phyloP scores from a whole-genome alignment of 1,140 invertebrate genomes.

The Plutomurus gul region DNA sequence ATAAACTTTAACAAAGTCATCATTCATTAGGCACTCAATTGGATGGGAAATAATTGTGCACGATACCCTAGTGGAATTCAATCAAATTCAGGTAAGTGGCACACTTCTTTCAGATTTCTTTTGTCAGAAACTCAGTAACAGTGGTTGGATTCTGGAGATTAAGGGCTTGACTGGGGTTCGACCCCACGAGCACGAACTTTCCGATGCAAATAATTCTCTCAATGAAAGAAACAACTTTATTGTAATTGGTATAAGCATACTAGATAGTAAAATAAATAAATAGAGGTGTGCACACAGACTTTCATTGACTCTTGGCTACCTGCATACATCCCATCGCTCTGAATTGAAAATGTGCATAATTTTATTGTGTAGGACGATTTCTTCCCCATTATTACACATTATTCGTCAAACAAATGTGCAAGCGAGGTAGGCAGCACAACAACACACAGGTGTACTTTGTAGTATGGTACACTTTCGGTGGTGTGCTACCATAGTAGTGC shows the following conservation, averaged over 20 bases:
- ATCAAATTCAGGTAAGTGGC: slow-evolving; percentile 20
- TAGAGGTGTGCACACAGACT: too few species aligned
- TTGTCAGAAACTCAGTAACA: background rate
- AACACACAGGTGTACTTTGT: background rate
- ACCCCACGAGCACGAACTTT: background rate
- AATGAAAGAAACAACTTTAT: background rate
- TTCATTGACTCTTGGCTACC: too few species aligned
- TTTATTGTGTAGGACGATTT: too few species aligned
- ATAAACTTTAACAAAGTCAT: slow-evolving; percentile 5
- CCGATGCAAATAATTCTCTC: background rate
- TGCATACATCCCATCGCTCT: too few species aligned
- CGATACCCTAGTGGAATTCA: background rate
- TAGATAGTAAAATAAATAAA: too few species aligned
- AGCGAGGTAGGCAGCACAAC: too few species aligned
- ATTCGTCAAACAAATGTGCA: too few species aligned
- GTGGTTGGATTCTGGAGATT: background rate
- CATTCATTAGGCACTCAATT: background rate
- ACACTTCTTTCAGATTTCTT: slow-evolving; percentile 10
- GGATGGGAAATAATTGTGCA: background rate
- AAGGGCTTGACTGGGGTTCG: background rate
- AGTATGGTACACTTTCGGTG: background rate
- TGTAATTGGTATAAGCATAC: too few species aligned
- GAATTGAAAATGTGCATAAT: too few species aligned
- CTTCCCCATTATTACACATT: too few species aligned
- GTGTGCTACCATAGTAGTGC: background rate